Evolutionary conservation across 2,888 invertebrate species (phyloP).

Genomic region (Drosophila barbarae): DNA sequence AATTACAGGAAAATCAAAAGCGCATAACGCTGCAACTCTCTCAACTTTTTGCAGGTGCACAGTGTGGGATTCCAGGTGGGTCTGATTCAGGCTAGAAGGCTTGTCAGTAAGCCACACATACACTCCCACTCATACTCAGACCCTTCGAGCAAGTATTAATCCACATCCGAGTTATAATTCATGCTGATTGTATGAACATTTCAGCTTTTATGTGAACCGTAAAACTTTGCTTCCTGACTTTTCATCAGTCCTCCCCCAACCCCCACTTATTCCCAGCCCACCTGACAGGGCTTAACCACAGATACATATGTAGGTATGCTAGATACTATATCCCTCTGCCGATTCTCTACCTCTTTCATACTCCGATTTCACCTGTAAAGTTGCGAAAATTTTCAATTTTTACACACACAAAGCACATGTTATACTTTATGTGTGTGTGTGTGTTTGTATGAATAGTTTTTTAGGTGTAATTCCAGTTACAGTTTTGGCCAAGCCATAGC

Average conservation of each 20-base stretch:
- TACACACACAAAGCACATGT: slow-evolving; percentile 12
- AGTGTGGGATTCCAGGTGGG: slow-evolving; percentile 5
- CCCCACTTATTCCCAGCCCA: slow-evolving; percentile 4
- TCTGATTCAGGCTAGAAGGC: slow-evolving; percentile 31
- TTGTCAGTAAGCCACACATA: slow-evolving; percentile 38
- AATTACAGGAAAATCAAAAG: slow-evolving; percentile 47
- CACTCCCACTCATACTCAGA: slow-evolving; percentile 1
- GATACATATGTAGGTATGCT: slow-evolving; percentile 29
- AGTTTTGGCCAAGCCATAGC: slow-evolving; percentile 43
- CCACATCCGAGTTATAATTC: slow-evolving; percentile 75
- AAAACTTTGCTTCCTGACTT: slow-evolving; percentile 74
- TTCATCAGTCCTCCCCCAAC: slow-evolving; percentile 58
- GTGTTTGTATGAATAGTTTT: slow-evolving; percentile 58
- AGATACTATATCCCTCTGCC: slow-evolving; percentile 6
- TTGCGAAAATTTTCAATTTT: slow-evolving; percentile 40
- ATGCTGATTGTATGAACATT: slow-evolving; percentile 75
- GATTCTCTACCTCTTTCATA: background rate
- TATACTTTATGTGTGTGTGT: slow-evolving; percentile 9
- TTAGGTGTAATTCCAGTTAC: slow-evolving; percentile 70
- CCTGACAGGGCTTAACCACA: slow-evolving; percentile 28
- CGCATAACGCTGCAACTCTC: slow-evolving; percentile 32
- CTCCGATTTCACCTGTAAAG: slow-evolving; percentile 27
- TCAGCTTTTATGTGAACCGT: slow-evolving; percentile 74
- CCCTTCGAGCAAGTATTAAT: slow-evolving; percentile 67
- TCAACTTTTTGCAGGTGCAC: slow-evolving; percentile 38